Evolutionary conservation across 2,888 invertebrate species (phyloP).

Genomic region (Mylabris sibirica): DNA sequence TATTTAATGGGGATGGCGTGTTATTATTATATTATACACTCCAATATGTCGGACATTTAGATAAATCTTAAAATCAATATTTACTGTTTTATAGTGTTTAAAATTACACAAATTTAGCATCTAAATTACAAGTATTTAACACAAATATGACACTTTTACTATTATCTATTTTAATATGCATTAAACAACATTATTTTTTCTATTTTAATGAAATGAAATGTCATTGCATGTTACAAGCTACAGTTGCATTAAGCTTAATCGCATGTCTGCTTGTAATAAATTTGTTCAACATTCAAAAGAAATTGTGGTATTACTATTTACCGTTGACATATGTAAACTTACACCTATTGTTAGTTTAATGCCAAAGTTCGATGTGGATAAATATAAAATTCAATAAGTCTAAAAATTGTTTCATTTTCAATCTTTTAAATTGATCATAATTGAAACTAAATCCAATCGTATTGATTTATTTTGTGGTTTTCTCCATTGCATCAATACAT

Average conservation of each 20-base stretch:
- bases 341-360: not conserved
- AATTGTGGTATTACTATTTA: not conserved
- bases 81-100: not conserved
- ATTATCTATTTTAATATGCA: no score
- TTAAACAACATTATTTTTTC: not conserved
- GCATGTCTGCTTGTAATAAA: not conserved
- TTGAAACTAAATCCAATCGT: not conserved
- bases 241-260: conserved; percentile 2
- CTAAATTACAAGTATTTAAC: not conserved
- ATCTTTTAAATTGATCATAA: not conserved
- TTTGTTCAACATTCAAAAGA: not conserved
- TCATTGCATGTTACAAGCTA: not conserved
- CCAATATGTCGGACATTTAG: not conserved
- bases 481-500: not conserved
- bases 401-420: no score
- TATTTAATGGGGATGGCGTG: not conserved
- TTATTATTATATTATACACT: not conserved
- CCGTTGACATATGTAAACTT: not conserved
- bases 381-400: no score
- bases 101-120: not conserved
- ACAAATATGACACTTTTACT: no score
- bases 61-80: not conserved
- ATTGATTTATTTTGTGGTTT: not conserved
- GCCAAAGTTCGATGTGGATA: not conserved
- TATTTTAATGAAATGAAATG: not conserved